Percentiles rank a stretch among this genome's conserved stretches.
Conservation (phyloP, 2,797 vertebrate genomes). For the Poliocrania exsul region DNA sequence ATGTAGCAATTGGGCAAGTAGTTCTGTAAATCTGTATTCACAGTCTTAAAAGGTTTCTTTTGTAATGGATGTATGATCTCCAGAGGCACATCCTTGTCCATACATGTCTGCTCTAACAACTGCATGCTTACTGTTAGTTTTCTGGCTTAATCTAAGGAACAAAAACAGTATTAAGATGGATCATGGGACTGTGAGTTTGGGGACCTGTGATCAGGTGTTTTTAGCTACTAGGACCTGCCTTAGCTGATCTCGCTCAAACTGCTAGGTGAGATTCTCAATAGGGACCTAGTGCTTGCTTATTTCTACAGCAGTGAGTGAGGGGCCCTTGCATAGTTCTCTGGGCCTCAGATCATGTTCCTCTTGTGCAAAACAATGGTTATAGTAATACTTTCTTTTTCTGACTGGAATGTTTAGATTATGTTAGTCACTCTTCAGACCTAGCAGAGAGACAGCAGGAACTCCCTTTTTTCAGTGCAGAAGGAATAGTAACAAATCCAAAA, state of each 20-base stretch:
- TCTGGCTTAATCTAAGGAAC: not conserved
- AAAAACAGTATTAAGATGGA: not conserved
- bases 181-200: not conserved
- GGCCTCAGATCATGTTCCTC: not conserved
- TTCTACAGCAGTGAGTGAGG: not conserved
- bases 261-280: not conserved
- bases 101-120: not conserved
- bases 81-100: accelerated
- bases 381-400: conserved; percentile 26
- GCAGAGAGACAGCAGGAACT: not conserved
- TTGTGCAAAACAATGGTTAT: not conserved
- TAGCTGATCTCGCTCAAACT: not conserved
- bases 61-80: not conserved
- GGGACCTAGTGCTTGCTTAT: not conserved
- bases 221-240: not conserved
- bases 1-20: not conserved
- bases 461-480: not conserved
- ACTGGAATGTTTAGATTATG: not conserved
- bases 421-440: not conserved
- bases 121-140: not conserved
- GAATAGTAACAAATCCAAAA: not conserved
- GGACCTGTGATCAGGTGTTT: not conserved
- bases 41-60: not conserved
- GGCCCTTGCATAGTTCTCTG: not conserved
- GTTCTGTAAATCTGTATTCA: not conserved